A percentile compares a stretch with the other conserved stretches of the same genome.
These are phyloP conservation scores for Ophthalmolycus amberensis DNA, from an alignment of 2,113 vertebrate genomes.

Conservation along the genomic window DNA sequence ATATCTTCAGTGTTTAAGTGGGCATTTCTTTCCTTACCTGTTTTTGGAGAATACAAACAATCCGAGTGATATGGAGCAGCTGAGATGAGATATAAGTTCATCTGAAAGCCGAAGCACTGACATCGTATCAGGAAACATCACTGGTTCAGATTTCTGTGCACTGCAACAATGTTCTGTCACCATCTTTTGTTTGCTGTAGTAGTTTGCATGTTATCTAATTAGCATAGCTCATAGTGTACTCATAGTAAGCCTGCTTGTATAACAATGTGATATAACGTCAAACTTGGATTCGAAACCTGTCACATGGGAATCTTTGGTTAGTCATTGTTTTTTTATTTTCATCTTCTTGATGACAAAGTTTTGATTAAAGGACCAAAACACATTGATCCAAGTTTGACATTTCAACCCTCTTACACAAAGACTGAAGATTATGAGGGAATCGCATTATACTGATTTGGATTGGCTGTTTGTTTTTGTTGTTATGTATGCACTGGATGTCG, in stretches of 20 bases:
- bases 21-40: background rate
- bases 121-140: background rate
- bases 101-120: background rate
- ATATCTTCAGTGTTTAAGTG: background rate
- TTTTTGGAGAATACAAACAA: conserved; percentile 3
- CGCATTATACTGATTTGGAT: background rate
- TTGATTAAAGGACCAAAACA: background rate
- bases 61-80: background rate
- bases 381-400: conserved; percentile 57
- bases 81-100: background rate
- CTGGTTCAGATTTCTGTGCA: background rate
- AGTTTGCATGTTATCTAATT: conserved; percentile 55
- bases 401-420: conserved; percentile 17
- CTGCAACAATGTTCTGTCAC: background rate
- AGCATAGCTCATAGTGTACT: conserved; percentile 28
- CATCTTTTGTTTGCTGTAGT: background rate
- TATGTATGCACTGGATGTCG: conserved; percentile 29
- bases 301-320: background rate
- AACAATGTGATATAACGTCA: conserved; percentile 22
- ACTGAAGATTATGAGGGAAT: background rate
- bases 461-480: conserved; percentile 14
- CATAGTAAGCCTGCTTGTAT: background rate
- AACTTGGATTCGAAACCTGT: conserved; percentile 33
- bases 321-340: background rate
- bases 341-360: background rate